These are phyloP conservation scores for Petrolisthes manimaculis DNA, from an alignment of 2,888 invertebrate genomes.

Conservation along the genomic window DNA sequence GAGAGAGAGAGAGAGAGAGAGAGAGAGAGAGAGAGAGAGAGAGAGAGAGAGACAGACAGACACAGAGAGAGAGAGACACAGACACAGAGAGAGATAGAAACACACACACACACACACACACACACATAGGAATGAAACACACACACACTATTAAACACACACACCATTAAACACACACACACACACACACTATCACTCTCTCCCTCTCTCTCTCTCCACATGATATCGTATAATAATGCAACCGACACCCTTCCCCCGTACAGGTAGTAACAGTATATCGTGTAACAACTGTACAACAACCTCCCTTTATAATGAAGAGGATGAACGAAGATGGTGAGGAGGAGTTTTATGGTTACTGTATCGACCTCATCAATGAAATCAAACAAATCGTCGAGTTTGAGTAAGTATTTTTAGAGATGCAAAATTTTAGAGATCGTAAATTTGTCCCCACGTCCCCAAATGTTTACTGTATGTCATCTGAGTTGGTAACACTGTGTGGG, in stretches of 20 bases:
- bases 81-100: not conserved
- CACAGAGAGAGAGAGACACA: not conserved
- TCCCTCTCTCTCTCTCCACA: not conserved
- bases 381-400: constrained; percentile 76
- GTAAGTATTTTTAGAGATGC: constrained; percentile 39
- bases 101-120: no score
- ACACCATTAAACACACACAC: not conserved
- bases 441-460: no score
- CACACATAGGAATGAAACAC: no score
- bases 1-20: not conserved
- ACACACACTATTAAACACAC: no score
- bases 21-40: constrained; percentile 11
- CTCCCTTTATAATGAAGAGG: constrained; percentile 72
- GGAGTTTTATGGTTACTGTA: constrained; percentile 84
- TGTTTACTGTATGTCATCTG: no score
- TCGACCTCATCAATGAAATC: constrained; percentile 91
- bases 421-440: no score
- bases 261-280: constrained; percentile 64
- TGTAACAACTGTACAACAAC: constrained; percentile 70
- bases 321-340: constrained; percentile 68
- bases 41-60: not conserved
- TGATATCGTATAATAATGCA: not conserved
- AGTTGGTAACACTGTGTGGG: no score
- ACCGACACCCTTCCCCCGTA: not conserved
- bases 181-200: not conserved